These are phyloP conservation scores for Bombylius discolor DNA, from an alignment of 2,888 invertebrate genomes.

Conservation along the genomic window DNA sequence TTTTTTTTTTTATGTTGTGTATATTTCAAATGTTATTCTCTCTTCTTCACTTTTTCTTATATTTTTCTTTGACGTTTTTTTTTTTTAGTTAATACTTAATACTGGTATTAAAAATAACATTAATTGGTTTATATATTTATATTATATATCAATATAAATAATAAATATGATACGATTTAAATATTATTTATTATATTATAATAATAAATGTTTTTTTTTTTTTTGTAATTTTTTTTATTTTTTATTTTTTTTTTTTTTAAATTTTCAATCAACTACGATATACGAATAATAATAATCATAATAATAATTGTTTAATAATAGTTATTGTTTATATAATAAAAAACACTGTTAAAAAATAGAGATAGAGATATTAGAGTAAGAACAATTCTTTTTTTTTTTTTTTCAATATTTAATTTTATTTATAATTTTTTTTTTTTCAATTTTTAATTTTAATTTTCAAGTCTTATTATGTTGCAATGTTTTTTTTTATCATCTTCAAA, in stretches of 20 bases:
- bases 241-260: too few relatives aligned
- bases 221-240: too few relatives aligned
- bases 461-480: conserved; percentile 9
- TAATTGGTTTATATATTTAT: conserved; percentile 8
- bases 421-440: too few relatives aligned
- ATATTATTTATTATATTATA: neutral
- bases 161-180: conserved; percentile 8
- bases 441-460: conserved; percentile 1
- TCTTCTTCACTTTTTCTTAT: neutral
- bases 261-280: conserved; percentile 10
- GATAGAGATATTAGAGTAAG: conserved; percentile 8
- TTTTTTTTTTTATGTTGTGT: too few relatives aligned
- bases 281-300: conserved; percentile 7
- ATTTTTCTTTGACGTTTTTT: neutral
- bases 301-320: neutral
- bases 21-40: neutral
- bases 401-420: too few relatives aligned
- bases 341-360: conserved; percentile 11
- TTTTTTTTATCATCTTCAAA: neutral
- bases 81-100: conserved; percentile 5
- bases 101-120: conserved; percentile 13
- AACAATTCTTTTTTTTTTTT: conserved; percentile 4
- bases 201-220: conserved; percentile 1
- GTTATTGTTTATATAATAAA: conserved; percentile 1
- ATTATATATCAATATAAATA: conserved; percentile 8